Evolutionary conservation across 2,113 vertebrate genomes (phyloP), one percentile per base, ranked within the genome.

Genomic region (Sinocyclocheilus rhinocerous): DNA sequence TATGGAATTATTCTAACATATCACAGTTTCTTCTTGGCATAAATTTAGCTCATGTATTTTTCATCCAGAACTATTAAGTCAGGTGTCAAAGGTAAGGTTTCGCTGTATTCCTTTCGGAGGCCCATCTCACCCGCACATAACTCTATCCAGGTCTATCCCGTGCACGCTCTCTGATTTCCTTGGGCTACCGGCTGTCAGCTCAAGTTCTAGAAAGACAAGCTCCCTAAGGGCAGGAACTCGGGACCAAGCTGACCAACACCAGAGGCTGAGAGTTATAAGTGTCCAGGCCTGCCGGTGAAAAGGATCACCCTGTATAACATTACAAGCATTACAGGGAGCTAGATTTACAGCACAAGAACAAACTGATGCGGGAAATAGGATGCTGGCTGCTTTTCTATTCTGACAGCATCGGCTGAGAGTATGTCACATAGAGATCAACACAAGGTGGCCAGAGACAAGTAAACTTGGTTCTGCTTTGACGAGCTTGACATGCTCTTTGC

Each of bases 301-400:
- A 10, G 90, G 92, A 93, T 92, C 89, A 77, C 83, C 57, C 42
- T 84, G 88, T 85, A 86, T 93, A 90, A 86, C 67, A 86, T 92
- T 94, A 91, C 92, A 76, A 82, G 84, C 89, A 76, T 90, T 88
- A 78, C 87, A 88, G 65, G 45, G 9, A 88, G 84, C 55, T 93
- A 85, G 87, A 79, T 80, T 94, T 93, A 85, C 90, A 76, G 73
- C 61, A 20, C 39, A 84, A 16, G 39, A 36, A 88, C 80, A 65
- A 86, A 79, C 81, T 24, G 83, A 61, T 67, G 61, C 70, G 48
- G 85, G 89, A 89, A 89, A 88, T 87, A 52, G 73, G 81, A 90
- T 85, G 80, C 90, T 89, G 82, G 57, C 36, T 13, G 18, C 72
- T 84, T 86, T 57, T 82, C 59, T 77, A 50, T 85, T 84, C 87